These are phyloP conservation scores for Drosophila gunungcola DNA, from an alignment of 1,140 invertebrate species.

Conservation along the genomic window DNA sequence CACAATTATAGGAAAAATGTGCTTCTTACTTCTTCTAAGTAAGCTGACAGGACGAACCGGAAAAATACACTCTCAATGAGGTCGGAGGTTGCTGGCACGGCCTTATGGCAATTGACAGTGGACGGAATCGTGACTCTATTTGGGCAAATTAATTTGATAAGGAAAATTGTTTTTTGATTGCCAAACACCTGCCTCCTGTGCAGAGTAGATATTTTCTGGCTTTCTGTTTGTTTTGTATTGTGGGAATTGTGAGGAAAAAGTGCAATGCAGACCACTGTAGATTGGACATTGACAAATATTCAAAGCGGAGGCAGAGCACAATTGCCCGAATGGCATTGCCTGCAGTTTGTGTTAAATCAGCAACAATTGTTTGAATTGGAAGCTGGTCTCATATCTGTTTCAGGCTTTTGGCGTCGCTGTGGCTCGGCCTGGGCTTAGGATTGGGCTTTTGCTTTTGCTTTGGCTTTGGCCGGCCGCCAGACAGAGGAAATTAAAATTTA, in stretches of 20 bases:
- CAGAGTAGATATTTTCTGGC: neutral
- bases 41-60: constrained; percentile 7
- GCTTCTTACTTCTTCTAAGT: neutral
- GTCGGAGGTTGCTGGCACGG: constrained; percentile 12
- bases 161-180: neutral
- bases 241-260: neutral
- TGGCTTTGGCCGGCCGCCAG: constrained; percentile 61
- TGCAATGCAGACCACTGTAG: constrained; percentile 15
- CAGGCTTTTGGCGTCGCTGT: constrained; percentile 42
- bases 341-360: constrained; percentile 79
- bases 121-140: neutral
- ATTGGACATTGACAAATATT: constrained; percentile 56
- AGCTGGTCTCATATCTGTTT: constrained; percentile 53
- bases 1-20: constrained; percentile 3
- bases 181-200: neutral
- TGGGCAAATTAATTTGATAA: neutral
- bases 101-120: constrained; percentile 5
- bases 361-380: constrained; percentile 70
- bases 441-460: constrained; percentile 43
- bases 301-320: constrained; percentile 28
- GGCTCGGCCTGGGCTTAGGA: constrained; percentile 22
- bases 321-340: constrained; percentile 56
- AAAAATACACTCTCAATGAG: constrained; percentile 6
- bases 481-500: constrained; percentile 76
- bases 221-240: neutral